phyloP scores from a whole-genome alignment of 1,140 invertebrate species.

The Rhyzopertha dominica region DNA sequence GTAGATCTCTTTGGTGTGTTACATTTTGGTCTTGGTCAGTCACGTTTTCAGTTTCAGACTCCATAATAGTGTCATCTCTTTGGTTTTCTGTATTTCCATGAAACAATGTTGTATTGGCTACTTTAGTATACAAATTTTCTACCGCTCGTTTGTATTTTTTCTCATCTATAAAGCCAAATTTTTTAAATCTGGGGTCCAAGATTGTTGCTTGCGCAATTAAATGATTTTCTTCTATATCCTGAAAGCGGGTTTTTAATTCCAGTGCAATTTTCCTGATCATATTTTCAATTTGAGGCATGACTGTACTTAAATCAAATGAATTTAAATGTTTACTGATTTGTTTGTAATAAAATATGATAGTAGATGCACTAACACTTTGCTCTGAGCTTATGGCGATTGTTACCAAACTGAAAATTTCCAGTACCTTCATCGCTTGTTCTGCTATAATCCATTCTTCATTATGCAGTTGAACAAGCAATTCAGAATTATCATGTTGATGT shows the following conservation, averaged over 20 bases:
- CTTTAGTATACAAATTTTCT: slow-evolving; percentile 16
- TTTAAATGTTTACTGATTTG: slow-evolving; percentile 17
- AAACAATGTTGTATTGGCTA: slow-evolving; percentile 18
- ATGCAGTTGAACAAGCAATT: slow-evolving; percentile 1
- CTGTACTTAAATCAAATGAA: slow-evolving; percentile 11
- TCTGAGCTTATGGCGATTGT: slow-evolving; percentile 32
- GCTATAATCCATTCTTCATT: slow-evolving; percentile 11
- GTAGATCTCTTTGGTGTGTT: slow-evolving; percentile 16
- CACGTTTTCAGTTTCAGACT: slow-evolving; percentile 15
- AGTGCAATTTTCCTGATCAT: slow-evolving; percentile 9
- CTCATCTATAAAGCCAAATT: slow-evolving; percentile 22
- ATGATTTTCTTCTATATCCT: slow-evolving; percentile 6
- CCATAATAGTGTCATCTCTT: slow-evolving; percentile 31
- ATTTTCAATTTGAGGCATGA: slow-evolving; percentile 22
- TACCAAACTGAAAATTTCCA: slow-evolving; percentile 31
- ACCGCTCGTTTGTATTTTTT: slow-evolving; percentile 13
- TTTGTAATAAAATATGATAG: slow-evolving; percentile 22
- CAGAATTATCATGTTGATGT: slow-evolving; percentile 1
- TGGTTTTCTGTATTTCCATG: slow-evolving; percentile 23
- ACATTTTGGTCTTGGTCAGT: not conserved
- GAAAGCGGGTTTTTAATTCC: slow-evolving; percentile 11
- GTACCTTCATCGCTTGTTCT: slow-evolving; percentile 4
- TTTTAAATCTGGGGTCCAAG: slow-evolving; percentile 23
- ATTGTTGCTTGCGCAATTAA: slow-evolving; percentile 21
- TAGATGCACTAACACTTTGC: slow-evolving; percentile 25